A percentile compares a stretch with the other conserved stretches of the same genome.
phyloP scores from a whole-genome alignment of 2,113 vertebrate genomes.

The Micronisus gabar region DNA sequence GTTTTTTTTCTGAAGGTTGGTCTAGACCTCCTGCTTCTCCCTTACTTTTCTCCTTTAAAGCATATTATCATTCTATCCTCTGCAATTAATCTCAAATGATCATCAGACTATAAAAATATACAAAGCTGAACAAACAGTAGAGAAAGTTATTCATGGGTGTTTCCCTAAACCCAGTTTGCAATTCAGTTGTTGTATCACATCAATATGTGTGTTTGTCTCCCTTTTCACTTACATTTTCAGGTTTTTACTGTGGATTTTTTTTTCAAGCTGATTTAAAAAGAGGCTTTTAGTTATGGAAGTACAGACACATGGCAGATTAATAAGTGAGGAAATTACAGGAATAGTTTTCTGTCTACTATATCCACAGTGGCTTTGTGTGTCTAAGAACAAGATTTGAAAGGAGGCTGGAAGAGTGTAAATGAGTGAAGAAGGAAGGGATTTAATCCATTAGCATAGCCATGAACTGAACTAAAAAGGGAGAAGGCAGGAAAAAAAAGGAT shows the following conservation, averaged over 20 bases:
- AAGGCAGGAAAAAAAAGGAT: not conserved
- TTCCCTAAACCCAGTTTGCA: not conserved
- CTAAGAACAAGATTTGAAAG: not conserved
- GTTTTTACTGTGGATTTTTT: not conserved
- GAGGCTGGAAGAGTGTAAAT: not conserved
- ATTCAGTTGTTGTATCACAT: not conserved
- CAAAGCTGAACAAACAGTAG: slow-evolving; percentile 18
- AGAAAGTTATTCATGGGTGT: not conserved
- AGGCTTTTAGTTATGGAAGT: not conserved
- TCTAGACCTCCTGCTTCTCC: not conserved
- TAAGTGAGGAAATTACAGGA: not conserved
- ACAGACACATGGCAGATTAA: not conserved
- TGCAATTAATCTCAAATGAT: slow-evolving; percentile 22
- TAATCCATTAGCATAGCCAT: not conserved
- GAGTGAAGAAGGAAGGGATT: not conserved
- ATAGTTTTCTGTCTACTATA: not conserved
- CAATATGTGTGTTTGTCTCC: not conserved
- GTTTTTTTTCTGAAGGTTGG: not conserved
- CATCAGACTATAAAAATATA: slow-evolving; percentile 46
- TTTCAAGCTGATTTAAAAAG: not conserved
- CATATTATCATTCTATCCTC: slow-evolving; percentile 1
- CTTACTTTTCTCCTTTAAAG: not conserved
- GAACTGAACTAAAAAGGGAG: not conserved
- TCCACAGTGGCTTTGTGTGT: not conserved
- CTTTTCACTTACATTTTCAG: not conserved